phyloP scores from a whole-genome alignment of 2,888 invertebrate genomes.

The Cyclophora punctaria region DNA sequence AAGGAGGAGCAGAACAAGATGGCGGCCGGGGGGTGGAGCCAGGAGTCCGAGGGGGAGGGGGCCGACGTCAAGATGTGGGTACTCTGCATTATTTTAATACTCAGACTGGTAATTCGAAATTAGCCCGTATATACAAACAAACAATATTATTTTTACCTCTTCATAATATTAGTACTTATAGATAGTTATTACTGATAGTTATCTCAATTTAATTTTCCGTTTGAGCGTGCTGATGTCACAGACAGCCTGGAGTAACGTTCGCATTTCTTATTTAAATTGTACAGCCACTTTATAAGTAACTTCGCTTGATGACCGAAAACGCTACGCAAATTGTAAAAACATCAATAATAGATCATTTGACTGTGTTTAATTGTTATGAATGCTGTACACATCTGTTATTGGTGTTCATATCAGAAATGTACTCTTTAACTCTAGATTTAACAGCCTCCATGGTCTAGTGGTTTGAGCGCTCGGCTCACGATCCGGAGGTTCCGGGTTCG shows the following conservation, averaged over 20 bases:
- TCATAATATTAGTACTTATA: no score
- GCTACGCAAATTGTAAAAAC: no score
- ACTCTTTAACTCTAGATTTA: no score
- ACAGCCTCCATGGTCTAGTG: no score
- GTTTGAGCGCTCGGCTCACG: no score
- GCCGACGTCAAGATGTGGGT: constrained; percentile 40
- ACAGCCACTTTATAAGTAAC: no score
- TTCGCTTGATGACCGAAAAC: no score
- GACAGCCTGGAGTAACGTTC: no score
- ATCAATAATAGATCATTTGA: background rate
- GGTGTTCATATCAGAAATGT: background rate
- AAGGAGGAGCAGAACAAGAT: constrained; percentile 45
- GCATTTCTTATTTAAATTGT: no score
- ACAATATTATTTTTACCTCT: background rate
- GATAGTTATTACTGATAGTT: background rate
- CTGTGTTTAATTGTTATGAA: background rate
- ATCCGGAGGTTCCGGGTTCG: no score
- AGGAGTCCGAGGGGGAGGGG: constrained; percentile 58
- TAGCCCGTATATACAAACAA: background rate
- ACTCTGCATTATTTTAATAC: background rate
- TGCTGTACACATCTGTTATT: background rate
- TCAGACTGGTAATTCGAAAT: background rate
- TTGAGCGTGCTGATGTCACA: no score
- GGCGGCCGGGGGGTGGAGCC: constrained; percentile 61
- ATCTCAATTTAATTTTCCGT: no score